phyloP scores from a whole-genome alignment of 2,113 vertebrate species.

The Chaenocephalus aceratus region DNA sequence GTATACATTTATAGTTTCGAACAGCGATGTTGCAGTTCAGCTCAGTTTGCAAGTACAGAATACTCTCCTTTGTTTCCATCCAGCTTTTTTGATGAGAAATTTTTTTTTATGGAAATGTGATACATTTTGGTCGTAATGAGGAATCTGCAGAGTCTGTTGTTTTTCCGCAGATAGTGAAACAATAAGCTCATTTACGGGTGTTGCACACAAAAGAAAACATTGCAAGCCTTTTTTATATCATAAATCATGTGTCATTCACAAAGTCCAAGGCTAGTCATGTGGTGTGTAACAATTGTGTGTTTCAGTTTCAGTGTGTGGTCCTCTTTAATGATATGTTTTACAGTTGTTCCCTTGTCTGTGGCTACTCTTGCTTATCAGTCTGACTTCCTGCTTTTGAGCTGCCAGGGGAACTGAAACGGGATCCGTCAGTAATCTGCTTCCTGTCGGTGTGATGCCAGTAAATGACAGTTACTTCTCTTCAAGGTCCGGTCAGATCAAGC shows the following conservation, averaged over 20 bases:
- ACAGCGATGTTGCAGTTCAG: slow-evolving; percentile 7
- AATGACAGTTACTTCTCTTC: slow-evolving; percentile 46
- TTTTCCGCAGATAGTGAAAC: slow-evolving; percentile 45
- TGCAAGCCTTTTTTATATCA: slow-evolving; percentile 37
- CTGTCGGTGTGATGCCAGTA: slow-evolving; percentile 46
- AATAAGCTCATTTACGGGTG: slow-evolving; percentile 50
- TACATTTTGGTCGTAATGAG: slow-evolving; percentile 18
- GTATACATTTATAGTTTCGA: slow-evolving; percentile 33
- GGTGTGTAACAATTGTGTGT: slow-evolving; percentile 1
- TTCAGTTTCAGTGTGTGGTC: slow-evolving; percentile 3
- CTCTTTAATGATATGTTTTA: slow-evolving; percentile 24
- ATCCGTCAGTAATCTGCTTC: slow-evolving; percentile 62
- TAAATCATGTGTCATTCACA: slow-evolving; percentile 43
- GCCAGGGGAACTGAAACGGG: slow-evolving; percentile 53
- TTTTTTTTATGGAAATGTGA: slow-evolving; percentile 39
- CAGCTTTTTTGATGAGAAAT: slow-evolving; percentile 49
- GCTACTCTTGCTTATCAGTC: slow-evolving; percentile 50
- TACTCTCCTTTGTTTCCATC: slow-evolving; percentile 41
- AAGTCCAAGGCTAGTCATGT: slow-evolving; percentile 2
- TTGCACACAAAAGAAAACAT: slow-evolving; percentile 28
- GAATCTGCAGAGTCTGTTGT: slow-evolving; percentile 43
- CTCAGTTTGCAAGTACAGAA: slow-evolving; percentile 27
- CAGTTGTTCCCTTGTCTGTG: slow-evolving; percentile 39
- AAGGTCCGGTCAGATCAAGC: slow-evolving; percentile 1
- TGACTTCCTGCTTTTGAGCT: slow-evolving; percentile 69